Percentiles rank a stretch among this genome's conserved stretches.
Conservation (phyloP, 2,113 vertebrate genomes). For the Chrysemys picta region DNA sequence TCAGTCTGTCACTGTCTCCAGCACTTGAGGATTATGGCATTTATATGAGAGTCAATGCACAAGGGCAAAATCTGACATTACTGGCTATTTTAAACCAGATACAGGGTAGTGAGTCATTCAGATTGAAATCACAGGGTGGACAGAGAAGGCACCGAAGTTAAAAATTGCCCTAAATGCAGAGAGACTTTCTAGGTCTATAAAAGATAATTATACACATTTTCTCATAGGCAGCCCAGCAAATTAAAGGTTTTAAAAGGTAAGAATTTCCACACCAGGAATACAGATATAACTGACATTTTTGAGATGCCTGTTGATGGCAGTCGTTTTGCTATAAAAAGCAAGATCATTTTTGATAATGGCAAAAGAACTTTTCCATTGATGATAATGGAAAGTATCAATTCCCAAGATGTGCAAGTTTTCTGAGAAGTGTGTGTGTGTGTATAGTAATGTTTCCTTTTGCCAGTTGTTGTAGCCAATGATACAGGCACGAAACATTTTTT, state of each 20-base stretch:
- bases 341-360: background rate
- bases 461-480: background rate
- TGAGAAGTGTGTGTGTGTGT: background rate
- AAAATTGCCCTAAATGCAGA: background rate
- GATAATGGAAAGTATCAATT: too few relatives aligned
- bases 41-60: background rate
- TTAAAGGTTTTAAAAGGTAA: conserved; percentile 11
- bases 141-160: background rate
- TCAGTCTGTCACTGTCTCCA: background rate
- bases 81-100: background rate
- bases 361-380: background rate
- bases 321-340: background rate
- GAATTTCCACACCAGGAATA: background rate
- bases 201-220: conserved; percentile 20
- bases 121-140: background rate
- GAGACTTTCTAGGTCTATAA: background rate
- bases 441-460: background rate
- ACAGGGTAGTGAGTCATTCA: background rate
- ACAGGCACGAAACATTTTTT: background rate
- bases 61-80: background rate
- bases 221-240: background rate
- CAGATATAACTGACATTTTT: conserved; percentile 8
- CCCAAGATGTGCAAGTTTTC: background rate
- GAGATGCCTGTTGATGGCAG: background rate
- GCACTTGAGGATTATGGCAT: background rate